Conservation (phyloP, 2,113 vertebrate species). For the Seriola rivoliana region DNA sequence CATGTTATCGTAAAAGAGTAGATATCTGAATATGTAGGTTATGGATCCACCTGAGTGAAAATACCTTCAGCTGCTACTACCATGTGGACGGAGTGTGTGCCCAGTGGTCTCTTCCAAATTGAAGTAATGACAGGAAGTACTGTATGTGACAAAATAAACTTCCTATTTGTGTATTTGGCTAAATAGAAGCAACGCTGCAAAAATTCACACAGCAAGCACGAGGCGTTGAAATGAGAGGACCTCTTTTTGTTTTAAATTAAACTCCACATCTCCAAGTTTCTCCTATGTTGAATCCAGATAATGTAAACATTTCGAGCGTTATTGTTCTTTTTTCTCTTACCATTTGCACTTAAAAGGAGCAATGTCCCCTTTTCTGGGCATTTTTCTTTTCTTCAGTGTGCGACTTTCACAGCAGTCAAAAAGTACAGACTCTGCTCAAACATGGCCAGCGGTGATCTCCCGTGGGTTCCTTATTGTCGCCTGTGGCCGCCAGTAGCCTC, state of each 20-base stretch:
- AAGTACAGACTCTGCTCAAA: slow-evolving; percentile 35
- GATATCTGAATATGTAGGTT: slow-evolving; percentile 59
- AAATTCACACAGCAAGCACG: slow-evolving; percentile 43
- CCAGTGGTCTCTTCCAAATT: slow-evolving; percentile 18
- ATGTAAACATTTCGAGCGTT: slow-evolving; percentile 51
- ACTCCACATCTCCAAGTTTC: not conserved
- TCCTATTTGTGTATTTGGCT: slow-evolving; percentile 31
- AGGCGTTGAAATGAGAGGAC: slow-evolving; percentile 29
- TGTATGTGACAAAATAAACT: not conserved
- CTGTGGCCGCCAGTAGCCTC: not conserved
- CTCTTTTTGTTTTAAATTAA: not conserved
- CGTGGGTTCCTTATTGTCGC: not conserved
- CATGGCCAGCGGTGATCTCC: not conserved
- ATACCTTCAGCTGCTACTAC: slow-evolving; percentile 42
- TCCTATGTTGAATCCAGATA: slow-evolving; percentile 1
- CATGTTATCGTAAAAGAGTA: slow-evolving; percentile 2
- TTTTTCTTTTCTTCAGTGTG: slow-evolving; percentile 71
- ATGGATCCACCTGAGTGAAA: slow-evolving; percentile 59
- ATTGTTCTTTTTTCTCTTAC: not conserved
- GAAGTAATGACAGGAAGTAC: slow-evolving; percentile 11
- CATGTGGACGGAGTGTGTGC: slow-evolving; percentile 61
- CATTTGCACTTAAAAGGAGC: slow-evolving; percentile 32
- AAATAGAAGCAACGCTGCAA: slow-evolving; percentile 31
- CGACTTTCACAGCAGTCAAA: slow-evolving; percentile 65
- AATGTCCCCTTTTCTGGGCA: not conserved